A percentile compares a stretch with the other conserved stretches of the same genome.
Evolutionary conservation across 2,113 vertebrate species (phyloP).

Genomic region (Clarias macrocephalus): DNA sequence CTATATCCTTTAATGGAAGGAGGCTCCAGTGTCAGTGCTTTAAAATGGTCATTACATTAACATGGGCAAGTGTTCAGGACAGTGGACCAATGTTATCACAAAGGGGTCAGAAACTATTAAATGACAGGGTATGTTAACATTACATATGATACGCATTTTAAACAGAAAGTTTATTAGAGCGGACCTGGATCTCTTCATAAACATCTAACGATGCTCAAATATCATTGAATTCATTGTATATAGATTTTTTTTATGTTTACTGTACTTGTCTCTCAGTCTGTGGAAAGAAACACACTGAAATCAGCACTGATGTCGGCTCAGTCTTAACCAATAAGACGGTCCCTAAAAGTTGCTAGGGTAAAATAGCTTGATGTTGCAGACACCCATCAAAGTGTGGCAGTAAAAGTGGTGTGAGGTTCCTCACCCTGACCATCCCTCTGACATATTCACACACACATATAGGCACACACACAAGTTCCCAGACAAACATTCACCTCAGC

Average conservation of each 20-base stretch:
- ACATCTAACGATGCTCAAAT: background rate
- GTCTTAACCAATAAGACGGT: background rate
- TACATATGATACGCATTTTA: background rate
- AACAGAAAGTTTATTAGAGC: background rate
- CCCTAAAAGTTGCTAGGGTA: background rate
- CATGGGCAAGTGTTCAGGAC: background rate
- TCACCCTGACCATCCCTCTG: conserved; percentile 4
- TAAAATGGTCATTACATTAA: background rate
- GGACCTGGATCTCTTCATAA: background rate
- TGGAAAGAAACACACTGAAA: background rate
- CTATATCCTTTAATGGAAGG: background rate
- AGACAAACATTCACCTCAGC: conserved; percentile 48
- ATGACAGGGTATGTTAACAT: background rate
- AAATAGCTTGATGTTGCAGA: background rate
- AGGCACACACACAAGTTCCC: background rate
- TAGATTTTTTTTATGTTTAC: background rate
- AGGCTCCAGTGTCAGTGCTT: background rate
- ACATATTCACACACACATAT: background rate
- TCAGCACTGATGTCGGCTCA: background rate
- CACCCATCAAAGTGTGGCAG: conserved; percentile 5
- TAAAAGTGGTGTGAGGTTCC: conserved; percentile 38
- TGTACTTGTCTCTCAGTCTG: background rate
- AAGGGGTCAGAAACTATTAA: background rate
- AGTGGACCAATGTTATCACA: background rate
- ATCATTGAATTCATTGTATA: background rate